Base-by-base conservation (phyloP, 2,113 vertebrate species). In the Proteles cristata region DNA sequence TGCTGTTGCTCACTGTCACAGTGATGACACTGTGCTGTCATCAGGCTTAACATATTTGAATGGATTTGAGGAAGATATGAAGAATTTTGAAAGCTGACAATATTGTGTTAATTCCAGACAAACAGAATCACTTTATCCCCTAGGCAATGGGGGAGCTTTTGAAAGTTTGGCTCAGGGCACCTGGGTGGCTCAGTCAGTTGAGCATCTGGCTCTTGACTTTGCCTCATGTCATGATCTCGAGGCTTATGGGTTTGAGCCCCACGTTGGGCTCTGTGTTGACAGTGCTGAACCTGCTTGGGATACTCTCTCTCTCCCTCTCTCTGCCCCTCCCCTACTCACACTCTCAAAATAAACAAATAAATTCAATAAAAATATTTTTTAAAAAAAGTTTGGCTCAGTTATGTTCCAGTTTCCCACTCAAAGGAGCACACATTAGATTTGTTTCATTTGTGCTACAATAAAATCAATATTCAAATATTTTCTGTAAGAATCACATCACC, bases 391-490 rank as follows among this genome's bases (percentile, higher is more conserved):
- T 74, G 39, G 53, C 9, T 74, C 8, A 61, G 55, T 93, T 90
- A 53, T 77, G 39, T 45, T n/a, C 31, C 33, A 61, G 1, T 74
- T 96, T 58, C 9, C 35, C 45, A 87, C 65, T 92, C 68, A 88
- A 84, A 88, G 39, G 66, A 58, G 69, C 12, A 86, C 58, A 92
- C 58, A 50, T 73, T 25, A 88, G 58, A 48, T 61, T 87, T 73
- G 33, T 63, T 90, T 45, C n/a, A 61, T 33, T 90, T 43, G 31
- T 28, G 19, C 65, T 84, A 84, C 39, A 81, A 73, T 81, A 55
- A 96, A 93, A 92, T 69, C 9, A 86, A 48, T 45, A 33, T 48
- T 68, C 76, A 89, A 89, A 16, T 89, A 63, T 84, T 96, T 48
- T 83, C 23, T 66, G 5, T 39, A 85, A 63, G 43, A 93, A 80